A percentile compares a stretch with the other conserved stretches of the same genome.
phyloP scores from a whole-genome alignment of 1,140 invertebrate genomes.

The Harpegnathos saltator region DNA sequence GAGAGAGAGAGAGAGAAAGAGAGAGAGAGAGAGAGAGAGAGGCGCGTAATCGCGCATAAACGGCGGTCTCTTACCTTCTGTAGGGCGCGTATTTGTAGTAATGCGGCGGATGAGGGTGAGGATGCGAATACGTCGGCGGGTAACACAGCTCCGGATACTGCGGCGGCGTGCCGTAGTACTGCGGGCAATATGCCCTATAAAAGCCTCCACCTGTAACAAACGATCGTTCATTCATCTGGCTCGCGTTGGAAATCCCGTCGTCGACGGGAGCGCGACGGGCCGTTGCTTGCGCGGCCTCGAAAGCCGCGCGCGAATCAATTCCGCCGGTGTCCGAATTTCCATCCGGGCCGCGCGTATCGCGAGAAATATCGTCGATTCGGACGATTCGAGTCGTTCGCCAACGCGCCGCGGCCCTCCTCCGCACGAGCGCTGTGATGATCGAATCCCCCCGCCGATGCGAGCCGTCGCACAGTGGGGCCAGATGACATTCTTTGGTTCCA shows the following conservation, averaged over 20 bases:
- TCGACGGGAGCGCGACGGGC: conserved; percentile 16
- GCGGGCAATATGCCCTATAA: conserved; percentile 85
- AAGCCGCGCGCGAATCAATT: conserved; percentile 11
- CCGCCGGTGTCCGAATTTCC: conserved; percentile 12
- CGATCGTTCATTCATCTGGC: conserved; percentile 39
- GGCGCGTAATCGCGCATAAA: background rate
- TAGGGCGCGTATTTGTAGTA: conserved; percentile 89
- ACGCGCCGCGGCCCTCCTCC: no score
- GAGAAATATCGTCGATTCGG: background rate
- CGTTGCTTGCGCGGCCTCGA: no score
- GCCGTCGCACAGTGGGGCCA: no score
- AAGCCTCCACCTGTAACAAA: conserved; percentile 81
- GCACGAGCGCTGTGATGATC: no score
- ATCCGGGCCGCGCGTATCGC: background rate
- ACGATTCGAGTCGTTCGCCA: no score
- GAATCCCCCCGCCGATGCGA: no score
- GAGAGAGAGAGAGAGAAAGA: no score
- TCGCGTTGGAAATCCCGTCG: background rate
- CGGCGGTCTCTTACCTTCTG: conserved; percentile 80
- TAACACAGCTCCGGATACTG: conserved; percentile 88
- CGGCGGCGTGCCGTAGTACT: conserved; percentile 86
- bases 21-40: no score
- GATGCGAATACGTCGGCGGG: conserved; percentile 87
- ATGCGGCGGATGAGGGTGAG: conserved; percentile 86
- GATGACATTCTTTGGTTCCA: no score